These are phyloP conservation scores for Zapus hudsonius DNA, from an alignment of 2,113 vertebrate species.

Conservation along the genomic window DNA sequence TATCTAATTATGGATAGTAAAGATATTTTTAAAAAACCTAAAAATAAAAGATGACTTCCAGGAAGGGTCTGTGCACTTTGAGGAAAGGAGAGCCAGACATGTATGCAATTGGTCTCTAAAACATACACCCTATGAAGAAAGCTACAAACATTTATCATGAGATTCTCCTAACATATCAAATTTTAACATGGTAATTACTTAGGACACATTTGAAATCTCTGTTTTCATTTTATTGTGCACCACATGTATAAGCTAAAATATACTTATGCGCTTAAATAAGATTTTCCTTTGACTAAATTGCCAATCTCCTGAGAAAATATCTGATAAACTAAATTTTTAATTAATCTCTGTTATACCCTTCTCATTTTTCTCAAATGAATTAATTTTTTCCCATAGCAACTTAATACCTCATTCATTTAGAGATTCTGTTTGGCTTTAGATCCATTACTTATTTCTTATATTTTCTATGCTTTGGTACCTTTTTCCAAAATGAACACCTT, in stretches of 20 bases:
- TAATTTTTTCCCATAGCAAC: constrained; percentile 73
- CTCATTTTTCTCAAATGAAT: constrained; percentile 76
- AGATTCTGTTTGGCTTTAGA: constrained; percentile 47
- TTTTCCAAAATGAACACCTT: background rate
- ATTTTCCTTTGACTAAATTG: constrained; percentile 75
- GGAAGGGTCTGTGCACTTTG: background rate
- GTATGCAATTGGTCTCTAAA: background rate
- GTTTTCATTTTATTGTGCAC: constrained; percentile 47
- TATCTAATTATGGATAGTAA: no score
- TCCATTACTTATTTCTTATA: background rate
- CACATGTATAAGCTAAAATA: constrained; percentile 37
- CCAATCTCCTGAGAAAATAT: constrained; percentile 78
- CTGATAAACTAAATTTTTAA: constrained; percentile 81
- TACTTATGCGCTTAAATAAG: constrained; percentile 73
- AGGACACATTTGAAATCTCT: background rate
- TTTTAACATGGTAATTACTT: constrained; percentile 35
- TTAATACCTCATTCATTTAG: constrained; percentile 66
- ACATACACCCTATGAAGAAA: background rate
- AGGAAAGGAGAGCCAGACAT: background rate
- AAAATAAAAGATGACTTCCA: background rate
- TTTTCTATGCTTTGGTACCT: background rate
- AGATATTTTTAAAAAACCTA: no score
- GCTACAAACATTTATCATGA: background rate
- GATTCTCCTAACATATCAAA: constrained; percentile 8
- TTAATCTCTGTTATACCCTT: constrained; percentile 75